Percentiles rank a stretch among this genome's conserved stretches.
Evolutionary conservation across 2,888 invertebrate species (phyloP).

Genomic region (Callyntrura guangdongensis): DNA sequence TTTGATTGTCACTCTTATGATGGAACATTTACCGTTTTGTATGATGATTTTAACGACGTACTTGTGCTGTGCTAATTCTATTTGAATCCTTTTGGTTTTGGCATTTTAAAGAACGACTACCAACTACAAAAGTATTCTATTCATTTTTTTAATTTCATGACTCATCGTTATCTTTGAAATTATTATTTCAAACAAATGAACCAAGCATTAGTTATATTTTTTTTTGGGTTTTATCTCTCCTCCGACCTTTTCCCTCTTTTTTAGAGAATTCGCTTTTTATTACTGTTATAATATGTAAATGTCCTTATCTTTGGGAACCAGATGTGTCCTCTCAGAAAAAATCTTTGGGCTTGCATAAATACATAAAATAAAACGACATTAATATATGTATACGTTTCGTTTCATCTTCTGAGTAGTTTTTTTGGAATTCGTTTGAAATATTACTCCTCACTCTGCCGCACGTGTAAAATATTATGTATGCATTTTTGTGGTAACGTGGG

Average conservation of each 20-base stretch:
- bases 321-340: constrained; percentile 21
- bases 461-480: too few relatives aligned
- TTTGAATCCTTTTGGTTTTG: background rate
- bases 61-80: background rate
- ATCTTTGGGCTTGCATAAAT: background rate
- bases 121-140: background rate
- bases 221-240: background rate
- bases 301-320: constrained; percentile 51
- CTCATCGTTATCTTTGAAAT: too few relatives aligned
- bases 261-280: background rate
- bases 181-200: background rate
- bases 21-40: too few relatives aligned
- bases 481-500: too few relatives aligned
- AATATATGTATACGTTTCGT: too few relatives aligned
- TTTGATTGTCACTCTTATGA: background rate
- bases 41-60: background rate
- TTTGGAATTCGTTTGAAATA: background rate
- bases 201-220: background rate
- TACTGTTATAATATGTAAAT: constrained; percentile 8
- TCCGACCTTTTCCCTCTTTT: constrained; percentile 76
- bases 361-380: too few relatives aligned
- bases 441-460: too few relatives aligned
- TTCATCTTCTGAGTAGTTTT: too few relatives aligned
- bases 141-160: background rate
- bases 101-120: too few relatives aligned